Percentiles rank a stretch among this genome's conserved stretches.
Conservation (phyloP, 1,140 invertebrate genomes). For the Carcinoscorpius rotundicauda region DNA sequence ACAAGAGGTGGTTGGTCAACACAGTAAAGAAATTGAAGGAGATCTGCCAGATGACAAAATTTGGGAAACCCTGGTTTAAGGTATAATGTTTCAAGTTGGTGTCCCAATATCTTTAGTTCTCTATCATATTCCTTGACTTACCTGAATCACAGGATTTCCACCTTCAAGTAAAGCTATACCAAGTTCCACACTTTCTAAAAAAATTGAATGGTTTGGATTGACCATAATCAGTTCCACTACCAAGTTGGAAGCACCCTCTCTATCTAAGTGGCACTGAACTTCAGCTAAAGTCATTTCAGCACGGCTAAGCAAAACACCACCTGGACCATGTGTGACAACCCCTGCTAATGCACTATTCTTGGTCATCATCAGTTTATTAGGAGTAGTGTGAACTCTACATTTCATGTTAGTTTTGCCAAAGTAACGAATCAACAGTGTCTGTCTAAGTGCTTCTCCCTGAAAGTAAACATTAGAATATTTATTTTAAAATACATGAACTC, state of each 20-base stretch:
- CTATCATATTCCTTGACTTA: too few relatives aligned
- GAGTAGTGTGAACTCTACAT: too few relatives aligned
- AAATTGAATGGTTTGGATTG: constrained; percentile 57
- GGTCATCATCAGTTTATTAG: too few relatives aligned
- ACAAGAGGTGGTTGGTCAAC: too few relatives aligned
- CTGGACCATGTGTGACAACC: constrained; percentile 49
- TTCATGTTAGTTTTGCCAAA: constrained; percentile 50
- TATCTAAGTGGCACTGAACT: constrained; percentile 84
- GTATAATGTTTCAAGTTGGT: too few relatives aligned
- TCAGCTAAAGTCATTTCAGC: constrained; percentile 78
- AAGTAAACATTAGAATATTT: too few relatives aligned
- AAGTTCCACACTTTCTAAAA: constrained; percentile 87
- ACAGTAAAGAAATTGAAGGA: too few relatives aligned
- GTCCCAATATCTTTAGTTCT: too few relatives aligned
- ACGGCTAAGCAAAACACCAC: constrained; percentile 60
- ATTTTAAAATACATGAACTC: too few relatives aligned
- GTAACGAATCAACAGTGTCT: constrained; percentile 69
- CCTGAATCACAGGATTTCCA: constrained; percentile 89
- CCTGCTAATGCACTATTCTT: too few relatives aligned
- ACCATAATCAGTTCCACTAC: constrained; percentile 95
- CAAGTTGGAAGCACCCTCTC: constrained; percentile 87
- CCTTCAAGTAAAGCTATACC: constrained; percentile 88
- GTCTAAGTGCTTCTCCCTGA: constrained; percentile 64
- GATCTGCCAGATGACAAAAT: too few relatives aligned
- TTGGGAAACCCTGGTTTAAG: too few relatives aligned